Evolutionary conservation across 2,113 vertebrate species (phyloP).

Genomic region (Periophthalmus modestus): DNA sequence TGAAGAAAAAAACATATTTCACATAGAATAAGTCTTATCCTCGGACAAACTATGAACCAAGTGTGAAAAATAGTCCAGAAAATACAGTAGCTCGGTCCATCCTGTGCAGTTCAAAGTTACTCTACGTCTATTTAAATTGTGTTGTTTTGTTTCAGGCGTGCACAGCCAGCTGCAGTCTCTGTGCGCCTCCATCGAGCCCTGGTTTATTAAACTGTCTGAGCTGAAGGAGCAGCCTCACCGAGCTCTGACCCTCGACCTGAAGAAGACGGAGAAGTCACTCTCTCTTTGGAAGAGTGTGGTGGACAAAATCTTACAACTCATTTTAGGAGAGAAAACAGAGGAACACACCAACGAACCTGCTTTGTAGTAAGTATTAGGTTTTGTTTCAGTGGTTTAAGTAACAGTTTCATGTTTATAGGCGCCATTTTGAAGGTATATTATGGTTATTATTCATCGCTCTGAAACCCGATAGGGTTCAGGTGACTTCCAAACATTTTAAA

Average conservation of each 20-base stretch:
- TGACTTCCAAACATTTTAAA: no score
- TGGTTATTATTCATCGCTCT: no score
- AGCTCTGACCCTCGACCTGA: conserved; percentile 62
- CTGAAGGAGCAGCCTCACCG: conserved; percentile 19
- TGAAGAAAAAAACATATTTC: no score
- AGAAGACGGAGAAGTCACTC: conserved; percentile 63
- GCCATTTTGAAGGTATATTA: no score
- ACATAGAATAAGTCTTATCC: no score
- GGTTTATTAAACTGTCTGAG: conserved; percentile 63
- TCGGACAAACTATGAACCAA: no score
- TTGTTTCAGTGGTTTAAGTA: not conserved
- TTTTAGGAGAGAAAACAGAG: conserved; percentile 47
- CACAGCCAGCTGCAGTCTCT: conserved; percentile 68
- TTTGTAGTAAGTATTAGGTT: conserved; percentile 57
- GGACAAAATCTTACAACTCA: conserved; percentile 49
- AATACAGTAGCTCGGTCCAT: no score
- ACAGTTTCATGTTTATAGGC: no score
- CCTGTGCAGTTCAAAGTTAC: no score
- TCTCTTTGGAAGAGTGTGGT: conserved; percentile 61
- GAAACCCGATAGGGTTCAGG: no score
- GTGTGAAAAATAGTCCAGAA: no score
- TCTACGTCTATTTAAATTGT: not conserved
- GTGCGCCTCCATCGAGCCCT: conserved; percentile 68
- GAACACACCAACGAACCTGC: conserved; percentile 37
- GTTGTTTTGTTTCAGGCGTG: conserved; percentile 66